Conservation (phyloP, 2,888 invertebrate species). For the Zhengitettix transpicula region DNA sequence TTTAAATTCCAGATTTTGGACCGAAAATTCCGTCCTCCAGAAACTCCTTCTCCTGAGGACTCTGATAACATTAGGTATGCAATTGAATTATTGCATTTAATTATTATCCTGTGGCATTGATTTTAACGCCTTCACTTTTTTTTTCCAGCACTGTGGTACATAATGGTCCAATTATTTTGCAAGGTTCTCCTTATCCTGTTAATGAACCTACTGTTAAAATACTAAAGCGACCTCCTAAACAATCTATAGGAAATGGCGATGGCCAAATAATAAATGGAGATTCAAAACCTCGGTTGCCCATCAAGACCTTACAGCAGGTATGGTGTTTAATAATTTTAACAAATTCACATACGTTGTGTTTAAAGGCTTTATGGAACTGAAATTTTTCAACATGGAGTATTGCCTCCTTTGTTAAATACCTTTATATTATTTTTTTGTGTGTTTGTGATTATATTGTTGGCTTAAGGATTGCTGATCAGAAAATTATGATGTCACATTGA, state of each 20-base stretch:
- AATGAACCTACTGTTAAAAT: conserved; percentile 73
- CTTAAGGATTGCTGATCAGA: too few species aligned
- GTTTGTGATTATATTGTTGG: too few species aligned
- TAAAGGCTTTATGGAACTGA: too few species aligned
- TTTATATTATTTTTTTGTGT: too few species aligned
- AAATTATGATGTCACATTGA: too few species aligned
- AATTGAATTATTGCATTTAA: neutral
- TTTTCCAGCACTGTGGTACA: conserved; percentile 13
- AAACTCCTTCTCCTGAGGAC: conserved; percentile 16
- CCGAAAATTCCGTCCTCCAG: conserved; percentile 26
- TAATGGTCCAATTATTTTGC: conserved; percentile 45
- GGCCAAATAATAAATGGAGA: conserved; percentile 45
- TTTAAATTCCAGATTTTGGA: conserved; percentile 26
- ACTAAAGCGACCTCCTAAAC: conserved; percentile 44
- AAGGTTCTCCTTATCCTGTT: conserved; percentile 56
- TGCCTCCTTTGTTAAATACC: too few species aligned
- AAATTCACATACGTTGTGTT: too few species aligned
- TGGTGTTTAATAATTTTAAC: neutral
- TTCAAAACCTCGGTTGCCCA: conserved; percentile 49
- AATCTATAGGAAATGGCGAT: conserved; percentile 27
- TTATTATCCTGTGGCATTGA: neutral
- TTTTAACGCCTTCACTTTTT: conserved; percentile 2
- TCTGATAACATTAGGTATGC: conserved; percentile 23
- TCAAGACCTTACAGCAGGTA: conserved; percentile 59
- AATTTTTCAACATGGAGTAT: too few species aligned